phyloP scores from a whole-genome alignment of 2,113 vertebrate species.

The Amphiprion ocellaris region DNA sequence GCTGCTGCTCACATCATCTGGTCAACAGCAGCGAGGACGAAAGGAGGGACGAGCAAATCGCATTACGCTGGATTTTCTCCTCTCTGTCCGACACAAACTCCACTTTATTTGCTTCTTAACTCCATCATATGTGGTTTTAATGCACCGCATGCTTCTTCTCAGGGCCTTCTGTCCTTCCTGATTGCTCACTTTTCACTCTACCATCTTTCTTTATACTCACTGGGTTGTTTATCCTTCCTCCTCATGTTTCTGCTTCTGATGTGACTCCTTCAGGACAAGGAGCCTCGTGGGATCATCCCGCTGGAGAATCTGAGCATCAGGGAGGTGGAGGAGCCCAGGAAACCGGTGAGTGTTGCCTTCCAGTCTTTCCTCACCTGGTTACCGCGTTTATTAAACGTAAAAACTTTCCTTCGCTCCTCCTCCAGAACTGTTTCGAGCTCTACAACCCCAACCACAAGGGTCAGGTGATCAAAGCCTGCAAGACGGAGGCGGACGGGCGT shows the following conservation, averaged over 20 bases:
- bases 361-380: neutral
- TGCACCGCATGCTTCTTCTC: neutral
- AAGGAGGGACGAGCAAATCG: constrained; percentile 11
- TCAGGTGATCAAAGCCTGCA: constrained; percentile 98
- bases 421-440: constrained; percentile 97
- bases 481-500: constrained; percentile 96
- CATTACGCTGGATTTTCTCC: neutral
- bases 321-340: constrained; percentile 97
- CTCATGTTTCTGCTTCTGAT: constrained; percentile 30
- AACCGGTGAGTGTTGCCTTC: constrained; percentile 88
- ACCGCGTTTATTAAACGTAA: neutral
- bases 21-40: constrained; percentile 32
- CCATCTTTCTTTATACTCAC: constrained; percentile 2
- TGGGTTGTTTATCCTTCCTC: constrained; percentile 16
- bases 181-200: constrained; percentile 6
- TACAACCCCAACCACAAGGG: constrained; percentile 98
- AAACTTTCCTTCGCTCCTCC: constrained; percentile 12
- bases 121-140: neutral
- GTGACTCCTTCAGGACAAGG: constrained; percentile 89
- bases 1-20: constrained; percentile 48
- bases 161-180: neutral
- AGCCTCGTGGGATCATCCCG: constrained; percentile 97
- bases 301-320: constrained; percentile 98
- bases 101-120: neutral
- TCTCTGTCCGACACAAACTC: neutral